A percentile compares a stretch with the other conserved stretches of the same genome.
Conservation (phyloP, 2,888 invertebrate genomes). For the Aplocera efformata region DNA sequence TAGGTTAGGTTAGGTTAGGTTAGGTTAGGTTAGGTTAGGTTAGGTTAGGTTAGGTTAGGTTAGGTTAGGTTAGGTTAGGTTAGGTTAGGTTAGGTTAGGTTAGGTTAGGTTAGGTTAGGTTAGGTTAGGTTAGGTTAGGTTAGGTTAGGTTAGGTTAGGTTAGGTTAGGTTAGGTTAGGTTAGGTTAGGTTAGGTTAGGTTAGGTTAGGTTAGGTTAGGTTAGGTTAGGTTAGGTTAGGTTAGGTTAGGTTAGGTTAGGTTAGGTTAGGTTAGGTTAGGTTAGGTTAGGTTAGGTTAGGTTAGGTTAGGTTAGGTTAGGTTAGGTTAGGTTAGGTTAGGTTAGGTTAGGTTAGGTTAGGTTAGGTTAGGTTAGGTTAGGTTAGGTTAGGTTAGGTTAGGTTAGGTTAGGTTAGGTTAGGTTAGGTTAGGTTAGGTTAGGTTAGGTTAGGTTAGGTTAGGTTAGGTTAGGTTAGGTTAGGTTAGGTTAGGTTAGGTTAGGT, state of each 20-base stretch:
- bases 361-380: too few relatives aligned
- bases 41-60: conserved; percentile 25
- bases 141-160: conserved; percentile 24
- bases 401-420: too few relatives aligned
- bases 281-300: conserved; percentile 18
- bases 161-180: conserved; percentile 21
- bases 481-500: too few relatives aligned
- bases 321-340: conserved; percentile 16
- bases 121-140: conserved; percentile 25
- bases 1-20: conserved; percentile 18
- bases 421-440: too few relatives aligned
- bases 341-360: conserved; percentile 16
- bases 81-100: conserved; percentile 24
- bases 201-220: too few relatives aligned
- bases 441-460: too few relatives aligned
- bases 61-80: conserved; percentile 24
- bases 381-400: too few relatives aligned
- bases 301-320: conserved; percentile 17
- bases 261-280: conserved; percentile 22
- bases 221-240: conserved; percentile 19
- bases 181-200: conserved; percentile 22
- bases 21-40: conserved; percentile 27
- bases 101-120: conserved; percentile 24
- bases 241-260: conserved; percentile 22
- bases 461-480: too few relatives aligned